Base-by-base conservation (phyloP, 2,888 invertebrate genomes). In the Tenthredo scrophulariae region DNA sequence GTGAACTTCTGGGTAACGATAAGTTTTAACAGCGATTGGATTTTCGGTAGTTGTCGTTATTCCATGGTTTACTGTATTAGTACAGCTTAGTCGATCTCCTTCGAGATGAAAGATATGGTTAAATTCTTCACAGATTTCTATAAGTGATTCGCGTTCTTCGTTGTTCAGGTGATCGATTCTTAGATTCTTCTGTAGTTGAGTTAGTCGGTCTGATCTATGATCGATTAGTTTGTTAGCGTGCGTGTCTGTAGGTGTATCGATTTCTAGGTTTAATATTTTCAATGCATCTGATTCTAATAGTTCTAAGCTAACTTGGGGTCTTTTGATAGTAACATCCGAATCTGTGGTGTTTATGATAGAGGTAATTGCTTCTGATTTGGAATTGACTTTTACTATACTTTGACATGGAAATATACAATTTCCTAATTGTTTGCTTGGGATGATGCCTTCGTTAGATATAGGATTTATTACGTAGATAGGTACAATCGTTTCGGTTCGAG, bases 161-260 rank as follows among this genome's bases (percentile, higher is more conserved):
- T 33, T 70, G 65, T 85, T 86, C 15, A 58, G 87, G 84, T 88
- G 85, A 72, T 87, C 87, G 80, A 87, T 84, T 67, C 84, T 58
- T 29, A 89, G 72, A 62, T 86, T 85, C 46, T 86, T 83, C 54
- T 15, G 85, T 84, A 58, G 87, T 85, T 29, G 87, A 87, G 70
- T 85, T 37, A 67, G 87, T 85, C 84, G 80, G 43, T 80, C 87
- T 84, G 85, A 77, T 67, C 77, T 67, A 15, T 33, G 22, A 15
- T 85, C 40, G 9, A 40, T 77, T n/a, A 29, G 10, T 58, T 29
- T 84, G 54, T 54, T n/a, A n/a, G 54, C 88, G 86, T 29, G 86
- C 33, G 9, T 26, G 33, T 40, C 79, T 86, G 74, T 85, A 86
- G 33, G 85, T 77, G 15, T 84, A 85, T 84, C 67, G 62, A 84